Percentiles rank a stretch among this genome's conserved stretches.
These are phyloP conservation scores for Columba janthina DNA, from an alignment of 2,113 vertebrate genomes.

Conservation along the genomic window DNA sequence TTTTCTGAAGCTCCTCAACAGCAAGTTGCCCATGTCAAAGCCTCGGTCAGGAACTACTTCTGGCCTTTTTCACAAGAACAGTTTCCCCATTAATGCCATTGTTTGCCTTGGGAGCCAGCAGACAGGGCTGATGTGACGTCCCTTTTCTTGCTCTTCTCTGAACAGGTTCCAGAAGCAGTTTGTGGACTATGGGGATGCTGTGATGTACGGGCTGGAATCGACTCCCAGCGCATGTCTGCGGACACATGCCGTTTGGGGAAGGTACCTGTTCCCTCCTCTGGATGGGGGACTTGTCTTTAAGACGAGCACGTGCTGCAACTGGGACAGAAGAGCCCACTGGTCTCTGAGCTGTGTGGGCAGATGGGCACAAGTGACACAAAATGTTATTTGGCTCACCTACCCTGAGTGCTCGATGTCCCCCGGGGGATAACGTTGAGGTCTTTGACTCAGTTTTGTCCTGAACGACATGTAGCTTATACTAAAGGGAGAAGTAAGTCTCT, in stretches of 20 bases:
- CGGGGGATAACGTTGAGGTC: fast-evolving
- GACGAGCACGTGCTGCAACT: background rate
- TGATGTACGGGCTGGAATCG: conserved; percentile 89
- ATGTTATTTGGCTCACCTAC: background rate
- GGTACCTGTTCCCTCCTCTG: conserved; percentile 70
- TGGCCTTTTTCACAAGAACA: background rate
- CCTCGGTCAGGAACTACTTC: background rate
- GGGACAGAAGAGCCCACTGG: background rate
- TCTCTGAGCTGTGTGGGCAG: background rate
- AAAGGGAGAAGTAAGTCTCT: background rate
- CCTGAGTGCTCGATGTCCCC: background rate
- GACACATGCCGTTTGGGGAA: conserved; percentile 87
- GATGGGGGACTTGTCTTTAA: background rate
- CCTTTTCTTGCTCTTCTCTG: background rate
- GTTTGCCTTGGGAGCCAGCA: background rate
- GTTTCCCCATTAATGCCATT: background rate
- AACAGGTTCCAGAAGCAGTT: conserved; percentile 84
- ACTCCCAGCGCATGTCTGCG: conserved; percentile 79
- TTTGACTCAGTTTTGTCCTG: background rate
- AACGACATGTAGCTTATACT: background rate
- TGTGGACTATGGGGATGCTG: conserved; percentile 86
- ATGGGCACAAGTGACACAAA: background rate
- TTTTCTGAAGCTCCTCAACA: background rate
- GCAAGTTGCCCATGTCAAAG: background rate
- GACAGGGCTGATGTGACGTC: background rate